A percentile compares a stretch with the other conserved stretches of the same genome.
Evolutionary conservation across 1,140 invertebrate genomes (phyloP).

Genomic region (Panagrolaimus sp.): DNA sequence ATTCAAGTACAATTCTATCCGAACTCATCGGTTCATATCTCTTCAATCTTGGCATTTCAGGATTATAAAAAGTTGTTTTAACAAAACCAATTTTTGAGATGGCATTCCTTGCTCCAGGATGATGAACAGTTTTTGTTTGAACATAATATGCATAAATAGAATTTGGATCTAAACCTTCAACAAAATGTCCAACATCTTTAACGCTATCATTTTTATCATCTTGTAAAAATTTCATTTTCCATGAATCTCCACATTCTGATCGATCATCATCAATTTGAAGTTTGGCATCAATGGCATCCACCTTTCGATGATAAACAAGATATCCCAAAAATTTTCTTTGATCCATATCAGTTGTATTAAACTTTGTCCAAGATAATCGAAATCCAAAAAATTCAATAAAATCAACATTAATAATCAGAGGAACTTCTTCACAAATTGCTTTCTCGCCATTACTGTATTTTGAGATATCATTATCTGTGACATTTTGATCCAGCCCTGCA

Average conservation of each 20-base stretch:
- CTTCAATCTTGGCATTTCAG: constrained; percentile 67
- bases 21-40: constrained; percentile 65
- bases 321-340: constrained; percentile 58
- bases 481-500: constrained; percentile 37
- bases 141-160: constrained; percentile 56
- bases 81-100: constrained; percentile 55
- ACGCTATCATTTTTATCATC: constrained; percentile 11
- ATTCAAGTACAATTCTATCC: constrained; percentile 69
- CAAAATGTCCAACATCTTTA: neutral
- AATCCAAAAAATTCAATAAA: constrained; percentile 32
- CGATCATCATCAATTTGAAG: constrained; percentile 57
- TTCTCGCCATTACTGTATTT: constrained; percentile 80
- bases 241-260: constrained; percentile 55
- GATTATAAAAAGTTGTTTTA: constrained; percentile 61
- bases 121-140: constrained; percentile 54
- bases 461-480: constrained; percentile 73
- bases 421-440: constrained; percentile 72
- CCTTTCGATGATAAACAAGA: constrained; percentile 58
- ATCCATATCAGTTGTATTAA: constrained; percentile 61
- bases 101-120: constrained; percentile 53
- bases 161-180: constrained; percentile 3
- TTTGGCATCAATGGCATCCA: constrained; percentile 40
- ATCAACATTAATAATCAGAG: constrained; percentile 64
- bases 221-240: constrained; percentile 50
- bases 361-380: constrained; percentile 58